Base-by-base conservation (phyloP, 2,888 invertebrate species). In the Netelia melanura region DNA sequence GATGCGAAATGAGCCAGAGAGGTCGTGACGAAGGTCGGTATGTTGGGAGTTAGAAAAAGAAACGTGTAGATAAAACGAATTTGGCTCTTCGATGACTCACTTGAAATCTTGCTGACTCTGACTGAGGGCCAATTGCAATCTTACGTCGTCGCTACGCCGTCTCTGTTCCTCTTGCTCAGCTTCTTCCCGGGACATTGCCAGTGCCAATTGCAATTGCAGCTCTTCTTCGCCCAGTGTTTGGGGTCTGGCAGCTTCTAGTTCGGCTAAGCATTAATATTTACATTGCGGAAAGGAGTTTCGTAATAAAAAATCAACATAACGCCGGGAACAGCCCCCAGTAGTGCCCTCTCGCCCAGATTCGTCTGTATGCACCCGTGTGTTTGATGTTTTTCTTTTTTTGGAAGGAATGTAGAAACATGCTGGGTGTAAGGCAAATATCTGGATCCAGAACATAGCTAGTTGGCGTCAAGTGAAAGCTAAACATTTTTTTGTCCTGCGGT, bases 111-210 rank as follows among this genome's bases (percentile, higher is more conserved):
- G 97, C 94, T 98, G 97, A 94, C 98, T 98, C 95, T 99, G 98
- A 93, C 97, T 97, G 89, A 99, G 95, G 56, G 99, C 99, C 94
- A 99, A 95, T 95, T 99, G 99, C 89, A 99, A 95, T 87, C 99
- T 96, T 87, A 99, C 98, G 94, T 99, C 99, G 94, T 99, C 99
- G 89, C 98, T 98, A 87, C 98, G 97, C 83, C 98, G 95, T 92
- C 98, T 96, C 89, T 98, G 97, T 94, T 99, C 98, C 94, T 99
- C 99, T 90, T 98, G 97, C 92, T 99, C 99, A 44, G 99, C 99
- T 95, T 99, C 99, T 94, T 99, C 99, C 86, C 99, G 96, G 70
- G 98, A 98, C 98, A 99, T 99, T 78, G 99, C 99, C 93, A 99
- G 95, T 68, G 99, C 99, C 91, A 99, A 95, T 94, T 99, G 99